A percentile compares a stretch with the other conserved stretches of the same genome.
phyloP scores from a whole-genome alignment of 1,140 invertebrate species.

The Helicorthomorpha holstii region DNA sequence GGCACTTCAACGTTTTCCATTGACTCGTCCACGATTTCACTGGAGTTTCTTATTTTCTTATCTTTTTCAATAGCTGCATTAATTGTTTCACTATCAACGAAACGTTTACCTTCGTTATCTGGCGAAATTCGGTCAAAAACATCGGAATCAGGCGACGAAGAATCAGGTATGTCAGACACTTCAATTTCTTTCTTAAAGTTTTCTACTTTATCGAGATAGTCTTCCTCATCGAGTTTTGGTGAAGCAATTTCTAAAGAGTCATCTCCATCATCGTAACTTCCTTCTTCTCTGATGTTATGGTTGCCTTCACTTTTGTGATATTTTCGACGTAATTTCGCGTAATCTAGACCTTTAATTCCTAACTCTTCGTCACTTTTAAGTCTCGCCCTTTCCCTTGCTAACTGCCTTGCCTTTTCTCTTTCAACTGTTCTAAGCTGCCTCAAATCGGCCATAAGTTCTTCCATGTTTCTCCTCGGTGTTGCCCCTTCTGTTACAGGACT shows the following conservation, averaged over 20 bases:
- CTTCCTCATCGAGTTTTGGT: neutral
- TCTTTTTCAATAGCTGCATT: too few relatives aligned
- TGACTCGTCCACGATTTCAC: too few relatives aligned
- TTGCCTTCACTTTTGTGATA: slow-evolving; percentile 15
- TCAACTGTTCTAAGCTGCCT: slow-evolving; percentile 33
- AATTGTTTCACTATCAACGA: too few relatives aligned
- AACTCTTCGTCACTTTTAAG: slow-evolving; percentile 52
- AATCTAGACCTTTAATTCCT: slow-evolving; percentile 51
- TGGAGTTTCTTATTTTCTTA: too few relatives aligned
- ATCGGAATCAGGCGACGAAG: neutral
- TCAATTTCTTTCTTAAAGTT: neutral
- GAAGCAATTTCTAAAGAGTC: neutral
- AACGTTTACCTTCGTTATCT: too few relatives aligned
- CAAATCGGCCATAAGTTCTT: slow-evolving; percentile 15
- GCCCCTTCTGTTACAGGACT: slow-evolving; percentile 18
- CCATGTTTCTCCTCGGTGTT: slow-evolving; percentile 19
- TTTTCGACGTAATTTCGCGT: slow-evolving; percentile 34
- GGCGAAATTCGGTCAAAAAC: neutral
- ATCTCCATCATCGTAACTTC: neutral
- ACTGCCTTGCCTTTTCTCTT: slow-evolving; percentile 36
- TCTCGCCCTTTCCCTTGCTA: slow-evolving; percentile 44
- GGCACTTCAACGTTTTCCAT: too few relatives aligned
- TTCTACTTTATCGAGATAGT: neutral
- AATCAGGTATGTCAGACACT: neutral
- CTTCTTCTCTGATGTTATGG: slow-evolving; percentile 4